A percentile compares a stretch with the other conserved stretches of the same genome.
Evolutionary conservation across 1,140 invertebrate species (phyloP).

Genomic region (Drosophila biarmipes): DNA sequence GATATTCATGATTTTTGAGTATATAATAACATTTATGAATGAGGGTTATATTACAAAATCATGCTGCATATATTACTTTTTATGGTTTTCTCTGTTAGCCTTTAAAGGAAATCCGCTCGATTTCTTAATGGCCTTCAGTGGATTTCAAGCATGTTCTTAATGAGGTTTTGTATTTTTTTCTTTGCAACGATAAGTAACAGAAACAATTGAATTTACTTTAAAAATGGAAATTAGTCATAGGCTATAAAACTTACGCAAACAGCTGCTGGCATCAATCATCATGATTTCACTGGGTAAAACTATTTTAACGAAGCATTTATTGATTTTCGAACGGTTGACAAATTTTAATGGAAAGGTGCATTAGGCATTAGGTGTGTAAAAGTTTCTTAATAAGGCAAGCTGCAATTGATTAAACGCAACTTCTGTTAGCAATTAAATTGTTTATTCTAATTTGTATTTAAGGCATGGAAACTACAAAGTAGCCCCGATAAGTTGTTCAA

Average conservation of each 20-base stretch:
- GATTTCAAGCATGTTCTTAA: background rate
- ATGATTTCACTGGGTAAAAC: background rate
- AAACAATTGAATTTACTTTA: constrained; percentile 1
- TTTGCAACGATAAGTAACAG: constrained; percentile 9
- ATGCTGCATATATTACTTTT: background rate
- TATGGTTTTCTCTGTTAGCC: constrained; percentile 8
- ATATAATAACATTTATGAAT: background rate
- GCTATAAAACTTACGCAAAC: constrained; percentile 7
- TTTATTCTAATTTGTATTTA: no score
- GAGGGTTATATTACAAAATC: constrained; percentile 1
- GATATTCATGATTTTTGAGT: constrained; percentile 6
- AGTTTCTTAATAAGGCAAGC: background rate
- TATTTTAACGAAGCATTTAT: background rate
- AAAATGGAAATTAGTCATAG: constrained; percentile 12
- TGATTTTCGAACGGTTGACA: background rate
- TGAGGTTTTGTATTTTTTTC: background rate
- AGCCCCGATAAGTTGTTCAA: background rate
- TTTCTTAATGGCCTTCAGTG: background rate
- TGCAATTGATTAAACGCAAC: background rate
- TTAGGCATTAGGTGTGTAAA: background rate
- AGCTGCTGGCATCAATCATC: constrained; percentile 12
- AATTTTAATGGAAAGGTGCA: background rate
- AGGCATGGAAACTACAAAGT: background rate
- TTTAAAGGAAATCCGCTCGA: constrained; percentile 4
- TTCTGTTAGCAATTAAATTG: background rate